phyloP scores from a whole-genome alignment of 2,888 invertebrate genomes.

The Apantesis nais region DNA sequence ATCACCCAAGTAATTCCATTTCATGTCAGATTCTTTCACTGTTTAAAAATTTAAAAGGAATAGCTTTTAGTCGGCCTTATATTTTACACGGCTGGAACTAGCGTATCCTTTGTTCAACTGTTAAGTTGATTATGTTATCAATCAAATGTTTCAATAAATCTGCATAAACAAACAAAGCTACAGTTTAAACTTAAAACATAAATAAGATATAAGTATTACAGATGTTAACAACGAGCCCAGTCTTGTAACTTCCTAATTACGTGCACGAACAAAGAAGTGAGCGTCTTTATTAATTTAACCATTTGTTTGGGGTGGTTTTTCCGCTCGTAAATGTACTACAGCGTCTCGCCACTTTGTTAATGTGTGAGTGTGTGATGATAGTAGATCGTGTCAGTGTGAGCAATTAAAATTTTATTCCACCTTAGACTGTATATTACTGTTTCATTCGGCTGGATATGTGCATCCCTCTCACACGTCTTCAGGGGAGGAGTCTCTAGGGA shows the following conservation, averaged over 20 bases:
- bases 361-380: conserved; percentile 68
- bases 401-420: conserved; percentile 86
- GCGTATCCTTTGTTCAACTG: not conserved
- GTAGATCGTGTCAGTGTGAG: conserved; percentile 71
- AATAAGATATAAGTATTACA: conserved; percentile 23
- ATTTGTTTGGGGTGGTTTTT: conserved; percentile 81
- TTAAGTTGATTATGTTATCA: not conserved
- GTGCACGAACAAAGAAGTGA: conserved; percentile 68
- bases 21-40: not conserved
- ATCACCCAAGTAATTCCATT: conserved; percentile 2
- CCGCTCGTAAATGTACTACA: conserved; percentile 68
- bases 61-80: not conserved
- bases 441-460: conserved; percentile 65
- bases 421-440: conserved; percentile 74
- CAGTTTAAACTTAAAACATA: conserved; percentile 15
- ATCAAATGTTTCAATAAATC: not conserved
- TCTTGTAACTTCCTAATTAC: conserved; percentile 65
- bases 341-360: conserved; percentile 67
- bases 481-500: conserved; percentile 87
- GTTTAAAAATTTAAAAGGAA: not conserved
- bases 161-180: not conserved
- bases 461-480: conserved; percentile 77
- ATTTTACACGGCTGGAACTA: not conserved
- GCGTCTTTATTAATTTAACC: conserved; percentile 79
- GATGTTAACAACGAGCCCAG: conserved; percentile 48